Base-by-base conservation (phyloP, 2,113 vertebrate genomes). In the Bubo bubo region DNA sequence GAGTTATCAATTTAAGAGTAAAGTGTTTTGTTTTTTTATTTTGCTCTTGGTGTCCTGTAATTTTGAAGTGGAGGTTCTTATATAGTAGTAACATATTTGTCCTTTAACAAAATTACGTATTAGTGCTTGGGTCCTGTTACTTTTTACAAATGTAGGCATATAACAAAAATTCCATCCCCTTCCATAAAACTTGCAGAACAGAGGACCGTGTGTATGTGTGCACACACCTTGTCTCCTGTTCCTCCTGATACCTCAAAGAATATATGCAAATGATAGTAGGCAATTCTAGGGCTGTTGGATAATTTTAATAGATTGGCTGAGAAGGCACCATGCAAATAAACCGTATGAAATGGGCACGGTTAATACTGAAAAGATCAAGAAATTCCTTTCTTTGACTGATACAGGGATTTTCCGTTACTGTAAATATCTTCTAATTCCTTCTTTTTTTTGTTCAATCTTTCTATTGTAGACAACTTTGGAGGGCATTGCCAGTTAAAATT, bases 221-320 rank as follows among this genome's bases (percentile, higher is more conserved):
- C 13, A 10, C 28, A 27, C 6, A n/a, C 26, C 34, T 79, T 0
- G 0, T 45, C 26, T 50, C 32, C 20, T 52, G 0, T 74, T 70
- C 24, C 14, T 64, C n/a, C 56, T 43, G 27, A 21, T 50, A 50
- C 2, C 23, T 52, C 49, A 80, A 84, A 58, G 35, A 79, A 70
- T 50, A 22, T 37, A 14, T 64, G 85, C 43, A 75, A 53, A 59
- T 3, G 2, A n/a, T 13, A 75, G 26, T 4, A 43, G 50, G 34
- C 32, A 62, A 8, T 39, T 55, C 14, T 4, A 49, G 32, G 28
- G 27, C 16, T 55, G 32, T 27, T 89, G 17, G 26, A 35, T 71
- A 26, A n/a, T 47, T 47, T n/a, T 43, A 71, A 16, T 30, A 49
- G 90, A 14, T 55, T 49, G 74, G 6, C 50, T 85, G 74, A 59